phyloP scores from a whole-genome alignment of 2,113 vertebrate species.

The Hippolais icterina region DNA sequence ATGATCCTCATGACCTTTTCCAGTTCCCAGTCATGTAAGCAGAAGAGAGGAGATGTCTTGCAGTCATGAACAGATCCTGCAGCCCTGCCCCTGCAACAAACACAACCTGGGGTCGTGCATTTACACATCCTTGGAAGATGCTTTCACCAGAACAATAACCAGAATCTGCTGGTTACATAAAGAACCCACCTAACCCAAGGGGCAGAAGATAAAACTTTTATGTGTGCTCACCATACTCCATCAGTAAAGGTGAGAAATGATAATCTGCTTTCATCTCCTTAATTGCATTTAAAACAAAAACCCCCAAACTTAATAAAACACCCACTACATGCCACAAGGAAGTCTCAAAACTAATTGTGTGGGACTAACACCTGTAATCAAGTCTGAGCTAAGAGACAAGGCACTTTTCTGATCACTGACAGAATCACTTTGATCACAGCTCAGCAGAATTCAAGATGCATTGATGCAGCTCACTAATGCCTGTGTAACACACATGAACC shows the following conservation, averaged over 20 bases:
- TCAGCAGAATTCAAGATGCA: not conserved
- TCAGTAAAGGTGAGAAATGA: not conserved
- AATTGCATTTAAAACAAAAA: not conserved
- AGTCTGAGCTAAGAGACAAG: not conserved
- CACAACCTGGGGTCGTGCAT: fast-evolving
- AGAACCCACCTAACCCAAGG: not conserved
- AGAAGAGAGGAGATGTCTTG: not conserved
- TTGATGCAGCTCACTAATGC: not conserved
- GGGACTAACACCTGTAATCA: not conserved
- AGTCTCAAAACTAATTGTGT: not conserved
- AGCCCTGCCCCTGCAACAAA: not conserved
- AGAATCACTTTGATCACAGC: not conserved
- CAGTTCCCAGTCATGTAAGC: not conserved
- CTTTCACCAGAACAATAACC: not conserved
- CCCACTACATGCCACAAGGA: not conserved
- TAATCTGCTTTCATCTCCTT: not conserved
- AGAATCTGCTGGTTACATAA: not conserved
- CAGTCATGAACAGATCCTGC: not conserved
- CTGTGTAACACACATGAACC: no score
- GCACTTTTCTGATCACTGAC: not conserved
- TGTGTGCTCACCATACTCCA: not conserved
- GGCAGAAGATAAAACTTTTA: not conserved
- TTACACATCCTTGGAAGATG: not conserved
- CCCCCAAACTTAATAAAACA: not conserved
- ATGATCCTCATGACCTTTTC: not conserved